phyloP scores from a whole-genome alignment of 2,797 vertebrate genomes.

The Botia kubotai region DNA sequence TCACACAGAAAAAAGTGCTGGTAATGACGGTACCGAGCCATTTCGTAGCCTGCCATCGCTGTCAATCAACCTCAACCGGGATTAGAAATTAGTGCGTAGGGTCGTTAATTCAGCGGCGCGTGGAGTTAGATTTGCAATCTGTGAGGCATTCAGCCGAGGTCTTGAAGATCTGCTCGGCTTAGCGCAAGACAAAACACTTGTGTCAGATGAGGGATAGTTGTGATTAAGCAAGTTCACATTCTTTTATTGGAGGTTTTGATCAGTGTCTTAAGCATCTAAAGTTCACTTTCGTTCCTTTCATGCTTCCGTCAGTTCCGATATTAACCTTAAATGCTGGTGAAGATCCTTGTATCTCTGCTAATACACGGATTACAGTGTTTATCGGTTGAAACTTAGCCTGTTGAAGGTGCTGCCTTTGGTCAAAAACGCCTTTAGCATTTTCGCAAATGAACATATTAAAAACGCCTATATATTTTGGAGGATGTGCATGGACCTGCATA shows the following conservation, averaged over 20 bases:
- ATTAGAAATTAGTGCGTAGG: slow-evolving; percentile 75
- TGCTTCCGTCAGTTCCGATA: slow-evolving; percentile 50
- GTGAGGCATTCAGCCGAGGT: slow-evolving; percentile 51
- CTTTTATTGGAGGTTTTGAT: slow-evolving; percentile 60
- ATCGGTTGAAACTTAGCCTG: slow-evolving; percentile 40
- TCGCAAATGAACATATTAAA: slow-evolving; percentile 26
- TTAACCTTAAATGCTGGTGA: slow-evolving; percentile 46
- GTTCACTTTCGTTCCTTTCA: slow-evolving; percentile 46
- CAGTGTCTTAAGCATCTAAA: slow-evolving; percentile 55
- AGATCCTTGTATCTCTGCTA: slow-evolving; percentile 50
- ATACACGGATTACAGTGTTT: slow-evolving; percentile 60
- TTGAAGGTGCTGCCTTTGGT: slow-evolving; percentile 21
- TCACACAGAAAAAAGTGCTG: slow-evolving; percentile 79
- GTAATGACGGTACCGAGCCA: slow-evolving; percentile 80
- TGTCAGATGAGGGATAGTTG: slow-evolving; percentile 63
- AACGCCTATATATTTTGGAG: slow-evolving; percentile 23
- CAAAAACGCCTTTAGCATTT: slow-evolving; percentile 29
- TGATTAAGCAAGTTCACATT: slow-evolving; percentile 67
- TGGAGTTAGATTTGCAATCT: slow-evolving; percentile 64
- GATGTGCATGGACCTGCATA: background rate
- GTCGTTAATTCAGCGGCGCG: slow-evolving; percentile 61
- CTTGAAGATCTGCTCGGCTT: slow-evolving; percentile 52
- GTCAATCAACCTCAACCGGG: slow-evolving; percentile 78
- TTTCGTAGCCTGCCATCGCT: slow-evolving; percentile 79
- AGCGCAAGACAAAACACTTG: slow-evolving; percentile 60